These are phyloP conservation scores for Merluccius polli DNA, from an alignment of 2,797 vertebrate species.

Conservation along the genomic window DNA sequence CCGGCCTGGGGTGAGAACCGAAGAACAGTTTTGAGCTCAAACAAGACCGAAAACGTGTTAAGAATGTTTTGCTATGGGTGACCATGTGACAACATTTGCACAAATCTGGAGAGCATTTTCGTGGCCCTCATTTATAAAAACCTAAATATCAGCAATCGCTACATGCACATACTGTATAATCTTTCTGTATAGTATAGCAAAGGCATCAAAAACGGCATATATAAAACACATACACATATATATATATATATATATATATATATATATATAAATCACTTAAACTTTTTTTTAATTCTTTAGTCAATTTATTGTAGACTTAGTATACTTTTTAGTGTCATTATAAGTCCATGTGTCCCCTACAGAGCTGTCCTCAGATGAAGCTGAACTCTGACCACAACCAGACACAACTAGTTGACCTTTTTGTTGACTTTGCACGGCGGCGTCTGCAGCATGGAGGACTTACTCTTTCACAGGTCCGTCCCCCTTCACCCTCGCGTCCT, in stretches of 20 bases:
- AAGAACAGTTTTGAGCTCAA: background rate
- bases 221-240: too few relatives aligned
- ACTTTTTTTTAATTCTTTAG: background rate
- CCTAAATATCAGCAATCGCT: background rate
- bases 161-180: background rate
- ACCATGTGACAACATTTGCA: background rate
- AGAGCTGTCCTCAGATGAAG: background rate
- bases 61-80: constrained; percentile 5
- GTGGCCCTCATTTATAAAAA: background rate
- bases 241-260: too few relatives aligned
- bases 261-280: too few relatives aligned
- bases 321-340: background rate
- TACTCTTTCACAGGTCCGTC: constrained; percentile 64
- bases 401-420: background rate
- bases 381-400: background rate
- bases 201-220: too few relatives aligned
- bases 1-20: constrained; percentile 36
- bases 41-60: background rate
- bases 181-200: background rate
- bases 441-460: constrained; percentile 19
- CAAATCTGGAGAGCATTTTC: background rate
- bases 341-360: background rate
- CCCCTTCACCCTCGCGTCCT: constrained; percentile 44
- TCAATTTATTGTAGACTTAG: background rate
- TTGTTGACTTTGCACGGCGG: constrained; percentile 35